Conservation (phyloP, 2,113 vertebrate species). For the Dicaeum eximium region DNA sequence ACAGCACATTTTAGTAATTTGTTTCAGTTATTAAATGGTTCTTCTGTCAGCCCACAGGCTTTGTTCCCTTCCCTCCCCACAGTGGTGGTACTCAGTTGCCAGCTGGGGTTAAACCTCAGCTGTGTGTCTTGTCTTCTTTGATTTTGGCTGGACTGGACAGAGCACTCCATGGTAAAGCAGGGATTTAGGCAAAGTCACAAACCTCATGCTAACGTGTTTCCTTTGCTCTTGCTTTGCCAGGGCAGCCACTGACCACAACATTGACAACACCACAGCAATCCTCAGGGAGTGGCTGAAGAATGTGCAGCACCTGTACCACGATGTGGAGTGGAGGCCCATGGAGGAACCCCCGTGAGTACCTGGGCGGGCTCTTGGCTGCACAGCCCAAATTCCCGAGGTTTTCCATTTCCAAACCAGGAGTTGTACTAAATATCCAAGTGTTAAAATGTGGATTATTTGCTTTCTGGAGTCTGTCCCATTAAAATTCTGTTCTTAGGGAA, state of each 20-base stretch:
- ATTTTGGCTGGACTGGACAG: neutral
- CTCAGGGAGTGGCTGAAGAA: constrained; percentile 90
- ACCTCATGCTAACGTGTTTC: neutral
- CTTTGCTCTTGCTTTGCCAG: constrained; percentile 60
- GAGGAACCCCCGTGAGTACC: constrained; percentile 85
- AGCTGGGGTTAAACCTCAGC: neutral
- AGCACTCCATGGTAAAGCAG: neutral
- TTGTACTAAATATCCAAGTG: neutral
- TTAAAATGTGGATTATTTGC: neutral
- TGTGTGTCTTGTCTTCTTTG: neutral
- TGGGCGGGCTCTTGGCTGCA: neutral
- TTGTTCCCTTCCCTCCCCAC: neutral
- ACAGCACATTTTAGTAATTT: neutral
- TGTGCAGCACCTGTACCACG: constrained; percentile 86
- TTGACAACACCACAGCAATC: constrained; percentile 91
- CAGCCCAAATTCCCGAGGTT: neutral
- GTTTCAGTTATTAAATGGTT: neutral
- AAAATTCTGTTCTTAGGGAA: neutral
- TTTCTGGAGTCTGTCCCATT: neutral
- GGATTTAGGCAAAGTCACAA: neutral
- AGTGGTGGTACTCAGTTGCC: neutral
- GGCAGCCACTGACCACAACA: constrained; percentile 91
- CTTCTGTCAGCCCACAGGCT: neutral
- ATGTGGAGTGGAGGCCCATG: constrained; percentile 95
- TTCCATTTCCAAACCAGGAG: neutral